phyloP scores from a whole-genome alignment of 92 coral and sea anemone genomes.

The Phenganax subtilis region DNA sequence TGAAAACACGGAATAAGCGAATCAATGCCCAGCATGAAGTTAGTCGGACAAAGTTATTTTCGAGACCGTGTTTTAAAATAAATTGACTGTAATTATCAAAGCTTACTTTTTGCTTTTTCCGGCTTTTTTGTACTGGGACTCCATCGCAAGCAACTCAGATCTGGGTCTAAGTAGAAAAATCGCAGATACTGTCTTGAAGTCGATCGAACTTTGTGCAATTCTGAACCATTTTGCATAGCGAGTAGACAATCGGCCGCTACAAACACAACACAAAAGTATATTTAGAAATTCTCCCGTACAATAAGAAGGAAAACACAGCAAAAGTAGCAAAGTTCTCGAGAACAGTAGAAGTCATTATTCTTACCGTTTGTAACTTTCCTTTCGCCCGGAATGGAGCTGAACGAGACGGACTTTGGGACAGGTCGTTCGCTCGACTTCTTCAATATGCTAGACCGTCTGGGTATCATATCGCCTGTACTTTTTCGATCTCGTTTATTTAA shows the following conservation, averaged over 20 bases:
- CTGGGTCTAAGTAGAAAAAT: constrained; percentile 84
- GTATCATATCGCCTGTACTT: neutral
- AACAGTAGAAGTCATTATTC: constrained; percentile 36
- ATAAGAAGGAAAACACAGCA: neutral
- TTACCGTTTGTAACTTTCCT: constrained; percentile 90
- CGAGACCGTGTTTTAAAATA: neutral
- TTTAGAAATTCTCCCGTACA: neutral
- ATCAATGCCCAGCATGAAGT: no score
- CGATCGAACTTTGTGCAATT: constrained; percentile 91
- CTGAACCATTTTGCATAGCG: constrained; percentile 93
- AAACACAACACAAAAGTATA: neutral
- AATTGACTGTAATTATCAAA: neutral
- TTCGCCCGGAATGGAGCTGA: constrained; percentile 94
- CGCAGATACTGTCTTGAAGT: constrained; percentile 85
- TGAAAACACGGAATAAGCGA: no score
- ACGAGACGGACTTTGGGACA: constrained; percentile 88
- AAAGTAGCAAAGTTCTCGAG: neutral
- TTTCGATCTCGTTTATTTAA: neutral
- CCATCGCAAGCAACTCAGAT: constrained; percentile 75
- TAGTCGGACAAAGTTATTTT: no score
- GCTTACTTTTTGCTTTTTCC: constrained; percentile 95
- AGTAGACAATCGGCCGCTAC: constrained; percentile 91
- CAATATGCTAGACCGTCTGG: constrained; percentile 71
- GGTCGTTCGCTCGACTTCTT: constrained; percentile 82
- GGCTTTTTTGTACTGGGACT: constrained; percentile 94